A percentile compares a stretch with the other conserved stretches of the same genome.
Conservation (phyloP, 2,113 vertebrate species). For the Scomber japonicus region DNA sequence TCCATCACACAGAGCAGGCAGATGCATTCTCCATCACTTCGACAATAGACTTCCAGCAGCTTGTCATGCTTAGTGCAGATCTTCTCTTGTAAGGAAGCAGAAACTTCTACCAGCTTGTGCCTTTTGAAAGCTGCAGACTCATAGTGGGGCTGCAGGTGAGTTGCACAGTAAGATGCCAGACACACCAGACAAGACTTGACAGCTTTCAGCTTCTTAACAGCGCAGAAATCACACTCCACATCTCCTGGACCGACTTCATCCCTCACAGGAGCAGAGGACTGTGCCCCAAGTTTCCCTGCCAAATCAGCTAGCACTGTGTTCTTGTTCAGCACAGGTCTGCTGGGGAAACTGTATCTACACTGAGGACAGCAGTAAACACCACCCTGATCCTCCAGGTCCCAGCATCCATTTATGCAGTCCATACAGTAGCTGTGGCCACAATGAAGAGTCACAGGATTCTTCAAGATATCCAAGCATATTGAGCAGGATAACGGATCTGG, state of each 20-base stretch:
- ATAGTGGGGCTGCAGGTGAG: conserved; percentile 62
- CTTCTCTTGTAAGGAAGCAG: conserved; percentile 51
- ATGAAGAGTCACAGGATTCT: conserved; percentile 37
- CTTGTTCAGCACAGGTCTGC: conserved; percentile 55
- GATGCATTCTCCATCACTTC: conserved; percentile 51
- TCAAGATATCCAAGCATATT: conserved; percentile 47
- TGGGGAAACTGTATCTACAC: conserved; percentile 34
- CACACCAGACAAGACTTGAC: conserved; percentile 68
- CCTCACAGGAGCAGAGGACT: rapidly evolving
- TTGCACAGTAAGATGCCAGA: conserved; percentile 60
- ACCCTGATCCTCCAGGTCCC: conserved; percentile 32
- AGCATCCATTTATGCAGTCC: conserved; percentile 50
- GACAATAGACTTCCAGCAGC: conserved; percentile 59
- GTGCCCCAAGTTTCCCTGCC: background rate
- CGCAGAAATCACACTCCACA: conserved; percentile 67
- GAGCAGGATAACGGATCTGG: conserved; percentile 65
- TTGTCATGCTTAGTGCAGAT: conserved; percentile 62
- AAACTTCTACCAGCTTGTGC: conserved; percentile 62
- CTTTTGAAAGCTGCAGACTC: conserved; percentile 67
- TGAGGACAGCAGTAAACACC: conserved; percentile 58
- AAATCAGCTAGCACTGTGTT: conserved; percentile 52
- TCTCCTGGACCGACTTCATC: conserved; percentile 1
- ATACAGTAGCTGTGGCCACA: conserved; percentile 68
- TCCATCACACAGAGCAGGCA: conserved; percentile 65
- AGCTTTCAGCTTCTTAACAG: conserved; percentile 52